A percentile compares a stretch with the other conserved stretches of the same genome.
phyloP scores from a whole-genome alignment of 1,140 invertebrate species.

The Neotoxoptera formosana region DNA sequence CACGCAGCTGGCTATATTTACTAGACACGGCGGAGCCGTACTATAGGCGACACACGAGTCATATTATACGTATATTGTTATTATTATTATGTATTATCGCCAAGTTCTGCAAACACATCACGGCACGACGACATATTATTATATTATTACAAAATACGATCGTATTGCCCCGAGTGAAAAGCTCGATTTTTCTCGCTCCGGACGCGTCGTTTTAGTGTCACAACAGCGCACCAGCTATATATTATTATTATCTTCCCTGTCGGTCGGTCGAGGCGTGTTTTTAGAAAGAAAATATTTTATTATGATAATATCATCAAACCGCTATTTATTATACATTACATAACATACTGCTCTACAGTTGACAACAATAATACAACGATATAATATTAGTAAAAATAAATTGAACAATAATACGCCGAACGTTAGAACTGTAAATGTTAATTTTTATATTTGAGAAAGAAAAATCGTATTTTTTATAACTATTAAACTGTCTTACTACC shows the following conservation, averaged over 20 bases:
- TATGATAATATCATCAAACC: too few species aligned
- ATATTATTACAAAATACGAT: not conserved
- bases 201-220: not conserved
- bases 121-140: too few species aligned
- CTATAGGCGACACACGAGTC: too few species aligned
- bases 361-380: too few species aligned
- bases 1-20: not conserved
- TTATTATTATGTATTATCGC: not conserved
- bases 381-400: not conserved
- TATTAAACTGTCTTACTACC: not conserved
- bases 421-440: rapidly evolving
- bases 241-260: too few species aligned
- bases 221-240: too few species aligned
- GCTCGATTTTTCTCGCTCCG: not conserved
- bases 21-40: too few species aligned
- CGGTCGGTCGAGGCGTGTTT: not conserved
- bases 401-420: not conserved
- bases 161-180: not conserved
- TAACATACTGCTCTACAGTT: too few species aligned
- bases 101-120: not conserved
- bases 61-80: not conserved
- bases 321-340: too few species aligned
- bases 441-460: not conserved
- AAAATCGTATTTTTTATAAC: not conserved
- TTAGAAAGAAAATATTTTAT: not conserved